A percentile compares a stretch with the other conserved stretches of the same genome.
These are phyloP conservation scores for Isoperla grammatica DNA, from an alignment of 2,888 invertebrate genomes.

Conservation along the genomic window DNA sequence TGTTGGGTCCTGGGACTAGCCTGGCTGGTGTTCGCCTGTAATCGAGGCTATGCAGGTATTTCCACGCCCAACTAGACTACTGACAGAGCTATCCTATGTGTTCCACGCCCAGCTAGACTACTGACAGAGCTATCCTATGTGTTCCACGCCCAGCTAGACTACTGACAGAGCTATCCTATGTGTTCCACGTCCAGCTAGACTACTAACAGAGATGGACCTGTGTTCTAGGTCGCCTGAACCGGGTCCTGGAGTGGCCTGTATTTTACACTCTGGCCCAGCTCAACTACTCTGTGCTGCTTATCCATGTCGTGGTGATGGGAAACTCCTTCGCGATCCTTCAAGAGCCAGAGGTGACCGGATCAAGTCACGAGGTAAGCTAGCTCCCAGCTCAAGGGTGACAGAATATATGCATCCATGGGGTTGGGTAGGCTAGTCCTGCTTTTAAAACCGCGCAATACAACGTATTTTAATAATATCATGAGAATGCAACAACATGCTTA, in stretches of 20 bases:
- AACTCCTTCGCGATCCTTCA: neutral
- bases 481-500: too few relatives aligned
- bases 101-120: too few relatives aligned
- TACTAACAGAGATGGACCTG: neutral
- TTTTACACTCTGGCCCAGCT: neutral
- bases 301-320: neutral
- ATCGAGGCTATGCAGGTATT: neutral
- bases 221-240: neutral
- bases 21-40: conserved; percentile 1
- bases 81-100: neutral
- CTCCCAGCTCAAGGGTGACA: too few relatives aligned
- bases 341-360: too few relatives aligned
- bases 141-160: too few relatives aligned
- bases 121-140: neutral
- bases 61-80: too few relatives aligned
- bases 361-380: too few relatives aligned
- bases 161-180: neutral
- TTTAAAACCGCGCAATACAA: too few relatives aligned
- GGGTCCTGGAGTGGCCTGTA: neutral
- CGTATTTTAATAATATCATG: too few relatives aligned
- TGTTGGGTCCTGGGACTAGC: neutral
- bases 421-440: too few relatives aligned
- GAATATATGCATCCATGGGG: too few relatives aligned
- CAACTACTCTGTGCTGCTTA: neutral
- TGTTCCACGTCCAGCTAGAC: too few relatives aligned